A percentile compares a stretch with the other conserved stretches of the same genome.
phyloP scores from a whole-genome alignment of 2,797 vertebrate genomes.

The Acanthurus leucopareius region DNA sequence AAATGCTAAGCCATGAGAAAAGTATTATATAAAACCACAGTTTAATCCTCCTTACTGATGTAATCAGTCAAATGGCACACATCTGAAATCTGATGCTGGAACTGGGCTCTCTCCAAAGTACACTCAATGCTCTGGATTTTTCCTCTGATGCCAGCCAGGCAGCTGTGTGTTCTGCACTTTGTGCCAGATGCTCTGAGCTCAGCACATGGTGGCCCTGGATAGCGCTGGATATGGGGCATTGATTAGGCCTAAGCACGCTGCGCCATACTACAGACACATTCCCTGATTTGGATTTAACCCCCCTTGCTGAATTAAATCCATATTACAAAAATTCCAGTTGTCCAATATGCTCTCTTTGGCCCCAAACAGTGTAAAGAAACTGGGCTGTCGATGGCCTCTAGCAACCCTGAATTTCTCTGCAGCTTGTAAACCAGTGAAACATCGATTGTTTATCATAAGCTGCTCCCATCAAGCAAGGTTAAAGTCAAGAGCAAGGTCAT shows the following conservation, averaged over 20 bases:
- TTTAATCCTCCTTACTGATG: constrained; percentile 74
- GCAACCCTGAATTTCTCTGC: background rate
- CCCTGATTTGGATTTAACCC: constrained; percentile 10
- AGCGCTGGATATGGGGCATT: constrained; percentile 51
- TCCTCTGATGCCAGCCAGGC: constrained; percentile 65
- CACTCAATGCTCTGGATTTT: constrained; percentile 59
- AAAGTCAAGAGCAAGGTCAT: too few relatives aligned
- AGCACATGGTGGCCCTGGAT: constrained; percentile 60
- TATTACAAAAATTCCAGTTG: constrained; percentile 16
- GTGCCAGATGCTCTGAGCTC: constrained; percentile 72
- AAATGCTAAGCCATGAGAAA: constrained; percentile 69
- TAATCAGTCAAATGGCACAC: constrained; percentile 72
- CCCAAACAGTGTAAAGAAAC: background rate
- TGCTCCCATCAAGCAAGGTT: background rate
- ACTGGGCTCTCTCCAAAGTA: constrained; percentile 67
- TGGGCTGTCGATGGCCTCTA: constrained; percentile 7
- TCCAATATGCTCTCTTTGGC: constrained; percentile 19
- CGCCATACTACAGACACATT: constrained; percentile 18
- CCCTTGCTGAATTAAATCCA: constrained; percentile 25
- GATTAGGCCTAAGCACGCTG: constrained; percentile 54
- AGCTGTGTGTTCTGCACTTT: constrained; percentile 61
- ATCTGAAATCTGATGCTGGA: constrained; percentile 71
- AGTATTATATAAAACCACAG: constrained; percentile 68
- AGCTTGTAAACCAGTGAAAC: constrained; percentile 12
- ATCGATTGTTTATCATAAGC: background rate